phyloP scores from a whole-genome alignment of 2,113 vertebrate species.

The Progne subis region DNA sequence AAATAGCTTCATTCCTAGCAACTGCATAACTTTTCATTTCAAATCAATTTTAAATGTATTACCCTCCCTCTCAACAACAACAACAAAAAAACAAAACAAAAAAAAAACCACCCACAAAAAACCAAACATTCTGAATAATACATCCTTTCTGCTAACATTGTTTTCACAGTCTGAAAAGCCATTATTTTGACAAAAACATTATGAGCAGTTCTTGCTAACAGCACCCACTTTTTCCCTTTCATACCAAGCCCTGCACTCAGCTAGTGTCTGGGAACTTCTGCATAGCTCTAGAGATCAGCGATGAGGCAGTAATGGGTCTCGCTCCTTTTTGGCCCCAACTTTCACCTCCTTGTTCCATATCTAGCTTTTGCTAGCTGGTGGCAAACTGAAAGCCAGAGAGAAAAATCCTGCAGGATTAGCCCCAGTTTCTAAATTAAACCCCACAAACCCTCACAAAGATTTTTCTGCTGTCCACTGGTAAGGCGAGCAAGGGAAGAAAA shows the following conservation, averaged over 20 bases:
- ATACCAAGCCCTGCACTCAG: background rate
- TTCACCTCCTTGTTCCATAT: background rate
- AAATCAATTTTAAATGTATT: slow-evolving; percentile 58
- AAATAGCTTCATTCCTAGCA: slow-evolving; percentile 42
- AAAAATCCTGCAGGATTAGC: background rate
- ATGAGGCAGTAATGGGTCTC: background rate
- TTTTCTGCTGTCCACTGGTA: background rate
- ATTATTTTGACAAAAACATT: slow-evolving; percentile 54
- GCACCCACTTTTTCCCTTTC: background rate
- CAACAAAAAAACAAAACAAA: background rate
- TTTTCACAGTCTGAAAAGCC: slow-evolving; percentile 38
- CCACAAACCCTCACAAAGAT: background rate
- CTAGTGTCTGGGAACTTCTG: background rate
- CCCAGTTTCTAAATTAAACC: background rate
- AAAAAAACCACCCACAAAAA: background rate
- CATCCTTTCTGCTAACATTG: slow-evolving; percentile 41
- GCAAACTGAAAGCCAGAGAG: background rate
- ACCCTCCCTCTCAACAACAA: background rate
- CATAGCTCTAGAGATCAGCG: background rate
- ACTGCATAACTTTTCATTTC: slow-evolving; percentile 56
- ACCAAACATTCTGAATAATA: slow-evolving; percentile 32
- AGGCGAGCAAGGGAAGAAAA: background rate
- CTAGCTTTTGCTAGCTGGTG: background rate
- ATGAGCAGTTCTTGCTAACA: slow-evolving; percentile 16
- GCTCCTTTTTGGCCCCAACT: background rate